Base-by-base conservation (phyloP, 1,140 invertebrate species). In the Drosophila pseudoobscura region DNA sequence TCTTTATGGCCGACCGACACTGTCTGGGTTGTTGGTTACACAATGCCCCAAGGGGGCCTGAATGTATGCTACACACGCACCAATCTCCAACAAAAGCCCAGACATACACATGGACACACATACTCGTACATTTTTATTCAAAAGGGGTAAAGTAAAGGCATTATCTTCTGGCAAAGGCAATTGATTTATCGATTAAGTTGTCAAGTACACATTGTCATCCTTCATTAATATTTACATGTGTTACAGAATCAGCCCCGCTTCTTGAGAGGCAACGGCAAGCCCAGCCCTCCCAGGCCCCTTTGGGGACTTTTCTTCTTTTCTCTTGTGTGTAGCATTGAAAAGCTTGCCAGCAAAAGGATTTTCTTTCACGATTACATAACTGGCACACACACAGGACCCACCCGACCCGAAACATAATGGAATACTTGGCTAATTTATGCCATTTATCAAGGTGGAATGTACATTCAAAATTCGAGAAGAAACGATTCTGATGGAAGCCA, bases 121-220 rank as follows among this genome's bases (percentile, higher is more conserved):
- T 51, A 51, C 24, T 3, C 24, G 3, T 39, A 41, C 29, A 51
- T 17, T 78, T 52, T 70, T 78, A 63, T 74, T 65, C 54, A 77
- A 80, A 87, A 78, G 82, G 80, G 82, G 80, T 64, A 62, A 75
- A 56, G 80, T 64, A 62, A 75, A 56, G 35, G 69, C 74, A 69
- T 82, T 82, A 87, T 87, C 82, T 76, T 87, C 83, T 76, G 71
- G 41, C 75, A 65, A 44, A 66, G 57, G 65, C 84, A 89, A 88
- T 88, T 88, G 84, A 88, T 88, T 88, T 88, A 88, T 88, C 84
- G 84, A 88, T 88, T 88, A 89, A 84, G 62, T 88, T 84, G 78
- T 88, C 84, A 89, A 88, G 84, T 84, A 78, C 75, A 73, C 73
- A 79, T 88, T 88, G 84, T 88, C 72, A 88, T 88, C 75, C 65